phyloP scores from a whole-genome alignment of 1,140 invertebrate species.

The Drosophila varians region DNA sequence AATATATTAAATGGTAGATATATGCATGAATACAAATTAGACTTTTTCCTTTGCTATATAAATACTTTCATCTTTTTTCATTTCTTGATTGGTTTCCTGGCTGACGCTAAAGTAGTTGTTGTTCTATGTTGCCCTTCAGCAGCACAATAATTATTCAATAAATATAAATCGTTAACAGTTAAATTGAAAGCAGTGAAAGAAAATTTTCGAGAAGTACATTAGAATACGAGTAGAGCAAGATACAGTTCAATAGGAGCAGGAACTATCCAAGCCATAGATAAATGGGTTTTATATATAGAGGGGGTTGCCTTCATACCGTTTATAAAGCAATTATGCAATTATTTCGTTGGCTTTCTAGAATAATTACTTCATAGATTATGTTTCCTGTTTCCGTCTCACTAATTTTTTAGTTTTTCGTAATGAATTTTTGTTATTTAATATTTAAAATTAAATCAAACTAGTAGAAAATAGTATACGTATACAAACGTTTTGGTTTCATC shows the following conservation, averaged over 20 bases:
- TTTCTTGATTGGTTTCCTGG: conserved; percentile 35
- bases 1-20: conserved; percentile 16
- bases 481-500: conserved; percentile 75
- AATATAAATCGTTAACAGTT: conserved; percentile 64
- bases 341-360: conserved; percentile 75
- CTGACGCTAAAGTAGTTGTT: conserved; percentile 5
- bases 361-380: conserved; percentile 48
- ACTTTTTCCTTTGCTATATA: conserved; percentile 61
- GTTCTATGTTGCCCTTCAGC: conserved; percentile 1
- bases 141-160: conserved; percentile 58
- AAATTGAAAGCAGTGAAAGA: conserved; percentile 67
- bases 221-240: conserved; percentile 53
- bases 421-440: conserved; percentile 21
- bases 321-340: conserved; percentile 59
- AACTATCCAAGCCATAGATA: conserved; percentile 56
- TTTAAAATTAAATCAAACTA: conserved; percentile 77
- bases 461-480: conserved; percentile 81
- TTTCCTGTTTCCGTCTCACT: conserved; percentile 11
- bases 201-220: conserved; percentile 61
- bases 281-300: conserved; percentile 33
- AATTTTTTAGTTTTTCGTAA: conserved; percentile 26
- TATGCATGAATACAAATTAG: conserved; percentile 54
- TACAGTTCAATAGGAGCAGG: conserved; percentile 50
- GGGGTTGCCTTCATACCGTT: conserved; percentile 33
- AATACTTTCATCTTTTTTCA: conserved; percentile 51